A percentile compares a stretch with the other conserved stretches of the same genome.
Conservation (phyloP, 30 jellyfish, hydroid and myxozoan genomes). For the Hydractinia echinata region DNA sequence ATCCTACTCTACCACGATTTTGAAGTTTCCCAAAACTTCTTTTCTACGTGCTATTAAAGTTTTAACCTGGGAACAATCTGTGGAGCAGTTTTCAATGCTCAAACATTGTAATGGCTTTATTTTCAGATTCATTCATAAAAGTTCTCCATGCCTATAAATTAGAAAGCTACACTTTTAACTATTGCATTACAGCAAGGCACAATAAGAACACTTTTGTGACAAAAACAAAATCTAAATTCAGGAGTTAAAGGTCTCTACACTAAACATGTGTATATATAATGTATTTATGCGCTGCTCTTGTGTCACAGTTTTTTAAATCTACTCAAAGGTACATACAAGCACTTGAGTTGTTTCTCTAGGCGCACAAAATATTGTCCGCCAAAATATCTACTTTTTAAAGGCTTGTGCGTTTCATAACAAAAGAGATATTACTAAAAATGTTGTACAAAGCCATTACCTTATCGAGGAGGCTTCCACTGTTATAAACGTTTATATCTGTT, state of each 20-base stretch:
- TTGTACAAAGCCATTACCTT: slow-evolving; percentile 32
- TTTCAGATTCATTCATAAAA: slow-evolving; percentile 76
- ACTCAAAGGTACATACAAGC: too few relatives aligned
- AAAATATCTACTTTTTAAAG: too few relatives aligned
- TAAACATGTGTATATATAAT: too few relatives aligned
- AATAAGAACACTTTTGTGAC: too few relatives aligned
- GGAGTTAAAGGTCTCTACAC: not conserved
- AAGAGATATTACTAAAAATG: too few relatives aligned
- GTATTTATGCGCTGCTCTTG: too few relatives aligned
- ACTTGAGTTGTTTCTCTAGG: too few relatives aligned
- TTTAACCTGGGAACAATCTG: slow-evolving; percentile 39
- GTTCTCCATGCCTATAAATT: slow-evolving; percentile 88
- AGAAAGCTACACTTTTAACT: not conserved
- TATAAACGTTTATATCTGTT: slow-evolving; percentile 14
- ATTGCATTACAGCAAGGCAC: too few relatives aligned
- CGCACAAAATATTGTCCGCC: too few relatives aligned
- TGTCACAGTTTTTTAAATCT: too few relatives aligned
- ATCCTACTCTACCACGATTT: slow-evolving; percentile 32
- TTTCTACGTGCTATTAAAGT: slow-evolving; percentile 34
- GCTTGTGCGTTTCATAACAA: too few relatives aligned
- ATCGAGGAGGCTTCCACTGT: slow-evolving; percentile 42
- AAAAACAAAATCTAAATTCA: not conserved
- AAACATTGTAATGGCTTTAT: slow-evolving; percentile 75
- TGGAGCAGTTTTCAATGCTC: slow-evolving; percentile 48
- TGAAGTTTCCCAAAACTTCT: slow-evolving; percentile 47